phyloP scores from a whole-genome alignment of 2,797 vertebrate genomes.

The Adelosebastes latens region DNA sequence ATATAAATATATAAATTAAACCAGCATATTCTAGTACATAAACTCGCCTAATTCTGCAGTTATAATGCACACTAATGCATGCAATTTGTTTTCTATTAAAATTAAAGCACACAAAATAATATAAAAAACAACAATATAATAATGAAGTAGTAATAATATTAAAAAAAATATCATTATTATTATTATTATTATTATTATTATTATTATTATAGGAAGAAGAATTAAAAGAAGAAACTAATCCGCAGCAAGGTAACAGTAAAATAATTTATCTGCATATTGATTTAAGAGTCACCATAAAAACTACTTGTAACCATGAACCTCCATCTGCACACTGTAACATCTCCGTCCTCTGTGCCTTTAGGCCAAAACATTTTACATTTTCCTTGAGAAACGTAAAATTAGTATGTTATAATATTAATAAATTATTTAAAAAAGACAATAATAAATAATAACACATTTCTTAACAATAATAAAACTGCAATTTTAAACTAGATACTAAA shows the following conservation, averaged over 20 bases:
- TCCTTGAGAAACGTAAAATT: conserved; percentile 3
- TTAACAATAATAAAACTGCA: background rate
- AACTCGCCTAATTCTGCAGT: background rate
- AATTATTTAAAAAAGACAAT: background rate
- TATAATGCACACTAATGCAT: background rate
- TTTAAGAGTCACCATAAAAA: conserved; percentile 20
- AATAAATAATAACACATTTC: background rate
- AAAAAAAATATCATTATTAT: background rate
- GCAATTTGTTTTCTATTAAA: background rate
- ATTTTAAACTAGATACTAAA: background rate
- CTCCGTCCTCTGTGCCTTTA: background rate
- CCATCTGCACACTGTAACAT: background rate
- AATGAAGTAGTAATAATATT: background rate
- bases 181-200: background rate
- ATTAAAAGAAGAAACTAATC: background rate
- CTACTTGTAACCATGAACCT: background rate
- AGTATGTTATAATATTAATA: background rate
- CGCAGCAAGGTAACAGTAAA: background rate
- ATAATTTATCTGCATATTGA: conserved; percentile 11
- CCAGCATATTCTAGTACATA: background rate
- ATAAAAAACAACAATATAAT: background rate
- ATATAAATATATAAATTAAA: background rate
- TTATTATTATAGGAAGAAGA: background rate
- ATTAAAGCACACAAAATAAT: background rate
- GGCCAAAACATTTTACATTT: conserved; percentile 4